Evolutionary conservation across 2,888 invertebrate genomes (phyloP).

Genomic region (Epicampocera succincta): DNA sequence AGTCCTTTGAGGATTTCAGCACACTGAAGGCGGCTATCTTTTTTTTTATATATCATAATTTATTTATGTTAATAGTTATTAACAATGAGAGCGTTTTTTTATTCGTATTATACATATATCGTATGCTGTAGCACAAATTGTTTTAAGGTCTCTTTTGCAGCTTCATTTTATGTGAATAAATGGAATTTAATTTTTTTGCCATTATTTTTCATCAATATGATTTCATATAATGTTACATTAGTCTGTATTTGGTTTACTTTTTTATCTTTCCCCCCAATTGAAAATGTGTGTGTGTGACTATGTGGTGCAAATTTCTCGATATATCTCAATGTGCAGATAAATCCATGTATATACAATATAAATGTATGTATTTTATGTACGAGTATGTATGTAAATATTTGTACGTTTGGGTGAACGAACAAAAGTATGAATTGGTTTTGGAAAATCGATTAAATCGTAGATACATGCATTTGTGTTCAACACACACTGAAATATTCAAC

Average conservation of each 20-base stretch:
- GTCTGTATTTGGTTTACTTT: slow-evolving; percentile 50
- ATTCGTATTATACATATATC: too few species aligned
- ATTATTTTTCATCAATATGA: slow-evolving; percentile 31
- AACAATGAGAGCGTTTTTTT: too few species aligned
- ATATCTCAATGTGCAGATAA: slow-evolving; percentile 11
- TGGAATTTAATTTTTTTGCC: slow-evolving; percentile 26
- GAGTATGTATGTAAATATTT: slow-evolving; percentile 62
- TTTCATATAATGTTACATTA: slow-evolving; percentile 47
- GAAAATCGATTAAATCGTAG: slow-evolving; percentile 80
- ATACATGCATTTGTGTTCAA: slow-evolving; percentile 29
- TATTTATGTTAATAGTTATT: too few species aligned
- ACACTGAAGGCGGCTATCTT: too few species aligned
- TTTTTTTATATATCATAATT: too few species aligned
- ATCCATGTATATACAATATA: neutral
- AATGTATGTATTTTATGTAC: slow-evolving; percentile 42
- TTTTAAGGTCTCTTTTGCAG: neutral
- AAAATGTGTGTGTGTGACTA: neutral
- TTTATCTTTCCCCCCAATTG: neutral
- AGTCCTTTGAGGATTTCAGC: too few species aligned
- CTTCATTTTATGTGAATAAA: slow-evolving; percentile 6
- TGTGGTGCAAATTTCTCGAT: neutral
- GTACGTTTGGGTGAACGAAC: slow-evolving; percentile 47
- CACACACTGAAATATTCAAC: slow-evolving; percentile 34
- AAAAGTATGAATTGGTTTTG: slow-evolving; percentile 74
- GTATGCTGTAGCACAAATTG: too few species aligned